Conservation (phyloP, 2,113 vertebrate species). For the Pseudonaja textilis region DNA sequence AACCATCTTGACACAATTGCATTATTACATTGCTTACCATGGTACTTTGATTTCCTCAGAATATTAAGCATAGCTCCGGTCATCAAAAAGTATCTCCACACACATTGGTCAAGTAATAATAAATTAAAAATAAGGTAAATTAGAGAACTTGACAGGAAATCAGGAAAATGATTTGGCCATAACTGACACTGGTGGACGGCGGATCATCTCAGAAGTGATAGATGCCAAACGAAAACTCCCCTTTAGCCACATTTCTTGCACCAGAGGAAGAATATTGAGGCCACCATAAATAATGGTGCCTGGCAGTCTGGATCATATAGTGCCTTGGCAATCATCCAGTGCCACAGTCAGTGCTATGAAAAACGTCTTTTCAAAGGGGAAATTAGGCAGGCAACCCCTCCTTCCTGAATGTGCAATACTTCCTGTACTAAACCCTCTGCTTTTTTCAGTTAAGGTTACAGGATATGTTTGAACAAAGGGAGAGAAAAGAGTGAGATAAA, state of each 20-base stretch:
- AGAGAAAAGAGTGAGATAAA: neutral
- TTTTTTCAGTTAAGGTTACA: neutral
- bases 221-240: too few relatives aligned
- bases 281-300: slow-evolving; percentile 1
- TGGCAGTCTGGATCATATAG: neutral
- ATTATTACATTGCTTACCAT: neutral
- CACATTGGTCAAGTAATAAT: neutral
- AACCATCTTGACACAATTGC: neutral
- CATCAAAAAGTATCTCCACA: neutral
- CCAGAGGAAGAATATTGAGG: neutral
- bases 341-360: neutral
- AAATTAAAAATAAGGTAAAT: neutral
- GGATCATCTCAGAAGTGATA: neutral
- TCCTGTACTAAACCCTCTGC: neutral
- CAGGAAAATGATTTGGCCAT: neutral
- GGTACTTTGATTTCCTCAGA: neutral
- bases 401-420: neutral
- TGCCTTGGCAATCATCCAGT: neutral
- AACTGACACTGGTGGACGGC: neutral
- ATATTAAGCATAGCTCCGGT: neutral
- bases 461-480: neutral
- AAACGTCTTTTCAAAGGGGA: neutral
- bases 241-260: neutral
- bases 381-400: neutral
- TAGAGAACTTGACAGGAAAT: neutral